Evolutionary conservation across 2,888 invertebrate species (phyloP).

Genomic region (Campoplex nolae): DNA sequence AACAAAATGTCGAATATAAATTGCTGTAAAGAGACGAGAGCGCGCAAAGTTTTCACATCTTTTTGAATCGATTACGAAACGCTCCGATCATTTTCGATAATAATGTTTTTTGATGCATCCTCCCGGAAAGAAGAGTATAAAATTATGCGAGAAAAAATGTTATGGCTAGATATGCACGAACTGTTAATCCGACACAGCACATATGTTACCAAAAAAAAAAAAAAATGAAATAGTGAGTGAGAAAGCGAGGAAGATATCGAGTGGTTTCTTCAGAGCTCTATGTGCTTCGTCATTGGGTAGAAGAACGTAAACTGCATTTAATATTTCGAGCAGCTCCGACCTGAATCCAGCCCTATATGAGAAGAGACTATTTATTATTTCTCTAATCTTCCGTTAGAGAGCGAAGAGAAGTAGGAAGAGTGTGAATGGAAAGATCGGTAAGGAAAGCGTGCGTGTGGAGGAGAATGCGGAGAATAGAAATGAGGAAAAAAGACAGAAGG

Average conservation of each 20-base stretch:
- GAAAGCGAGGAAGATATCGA: conserved; percentile 70
- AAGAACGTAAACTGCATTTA: conserved; percentile 54
- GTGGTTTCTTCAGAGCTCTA: conserved; percentile 69
- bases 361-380: conserved; percentile 68
- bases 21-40: background rate
- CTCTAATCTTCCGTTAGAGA: conserved; percentile 77
- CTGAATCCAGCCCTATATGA: conserved; percentile 34
- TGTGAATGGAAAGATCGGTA: conserved; percentile 7
- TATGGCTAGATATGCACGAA: conserved; percentile 58
- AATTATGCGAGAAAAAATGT: conserved; percentile 44
- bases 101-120: conserved; percentile 80
- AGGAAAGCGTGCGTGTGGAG: conserved; percentile 8
- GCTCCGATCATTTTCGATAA: conserved; percentile 73
- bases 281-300: conserved; percentile 50
- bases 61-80: conserved; percentile 6
- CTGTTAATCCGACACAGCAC: conserved; percentile 74
- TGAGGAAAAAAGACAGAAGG: conserved; percentile 60
- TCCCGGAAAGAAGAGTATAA: conserved; percentile 62
- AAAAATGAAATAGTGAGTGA: conserved; percentile 66
- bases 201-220: conserved; percentile 78
- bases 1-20: background rate
- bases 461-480: conserved; percentile 19
- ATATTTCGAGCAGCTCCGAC: conserved; percentile 56
- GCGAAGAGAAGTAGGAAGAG: conserved; percentile 40
- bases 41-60: too few species aligned